These are phyloP conservation scores for Scomber scombrus DNA, from an alignment of 2,113 vertebrate genomes.

Conservation along the genomic window DNA sequence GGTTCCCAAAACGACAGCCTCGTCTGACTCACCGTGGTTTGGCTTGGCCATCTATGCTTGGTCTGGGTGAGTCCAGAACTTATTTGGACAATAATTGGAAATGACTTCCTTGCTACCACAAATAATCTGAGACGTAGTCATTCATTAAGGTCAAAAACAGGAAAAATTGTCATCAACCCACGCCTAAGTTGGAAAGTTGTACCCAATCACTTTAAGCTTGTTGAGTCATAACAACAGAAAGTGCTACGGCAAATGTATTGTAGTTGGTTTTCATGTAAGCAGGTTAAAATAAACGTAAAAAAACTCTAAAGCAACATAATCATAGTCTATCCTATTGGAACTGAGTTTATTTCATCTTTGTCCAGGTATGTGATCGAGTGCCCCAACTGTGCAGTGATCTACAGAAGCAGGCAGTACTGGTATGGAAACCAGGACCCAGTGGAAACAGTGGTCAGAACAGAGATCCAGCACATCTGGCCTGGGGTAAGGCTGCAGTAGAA, in stretches of 20 bases:
- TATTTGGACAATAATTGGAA: not conserved
- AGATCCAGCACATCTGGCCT: slow-evolving; percentile 98
- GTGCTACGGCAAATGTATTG: not conserved
- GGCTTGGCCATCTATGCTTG: slow-evolving; percentile 98
- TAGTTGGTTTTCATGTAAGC: too few relatives aligned
- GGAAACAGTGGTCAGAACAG: slow-evolving; percentile 97
- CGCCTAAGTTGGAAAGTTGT: not conserved
- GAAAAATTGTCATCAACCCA: not conserved
- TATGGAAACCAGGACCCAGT: slow-evolving; percentile 99
- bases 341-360: slow-evolving; percentile 13
- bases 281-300: too few relatives aligned
- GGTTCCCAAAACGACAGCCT: slow-evolving; percentile 98
- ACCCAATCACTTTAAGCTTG: not conserved
- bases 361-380: slow-evolving; percentile 97
- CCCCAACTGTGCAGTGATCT: slow-evolving; percentile 96
- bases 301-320: too few relatives aligned
- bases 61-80: slow-evolving; percentile 92
- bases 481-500: slow-evolving; percentile 86
- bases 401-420: slow-evolving; percentile 98
- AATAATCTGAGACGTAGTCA: not conserved
- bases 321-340: not conserved
- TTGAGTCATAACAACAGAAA: not conserved
- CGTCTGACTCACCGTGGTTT: slow-evolving; percentile 99
- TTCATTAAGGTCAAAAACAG: not conserved
- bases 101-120: not conserved